These are phyloP conservation scores for Deilephila elpenor DNA, from an alignment of 2,888 invertebrate genomes.

Conservation along the genomic window DNA sequence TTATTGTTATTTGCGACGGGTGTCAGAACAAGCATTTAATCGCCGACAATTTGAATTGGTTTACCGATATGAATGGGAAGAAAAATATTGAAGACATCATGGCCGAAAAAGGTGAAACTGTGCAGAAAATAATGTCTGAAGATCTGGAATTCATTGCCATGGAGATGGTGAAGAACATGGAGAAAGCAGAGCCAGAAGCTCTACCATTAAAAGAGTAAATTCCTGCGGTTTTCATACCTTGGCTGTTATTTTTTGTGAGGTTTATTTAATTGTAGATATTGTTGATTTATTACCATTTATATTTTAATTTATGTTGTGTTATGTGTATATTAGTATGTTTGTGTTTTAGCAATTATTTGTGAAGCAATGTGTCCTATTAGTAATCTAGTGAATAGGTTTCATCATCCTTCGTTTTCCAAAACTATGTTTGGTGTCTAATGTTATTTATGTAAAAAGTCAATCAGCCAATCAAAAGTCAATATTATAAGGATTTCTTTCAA, in stretches of 20 bases:
- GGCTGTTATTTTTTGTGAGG: background rate
- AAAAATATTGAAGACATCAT: slow-evolving; percentile 96
- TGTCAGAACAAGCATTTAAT: slow-evolving; percentile 96
- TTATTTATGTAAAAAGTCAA: too few species aligned
- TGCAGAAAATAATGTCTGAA: slow-evolving; percentile 83
- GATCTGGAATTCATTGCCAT: slow-evolving; percentile 80
- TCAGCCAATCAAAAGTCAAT: too few species aligned
- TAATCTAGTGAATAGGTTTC: background rate
- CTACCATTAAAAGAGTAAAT: slow-evolving; percentile 8
- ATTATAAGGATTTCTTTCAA: too few species aligned
- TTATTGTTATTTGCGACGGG: slow-evolving; percentile 94
- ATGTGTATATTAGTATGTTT: background rate
- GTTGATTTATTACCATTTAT: background rate
- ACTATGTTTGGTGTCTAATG: too few species aligned
- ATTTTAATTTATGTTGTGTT: background rate
- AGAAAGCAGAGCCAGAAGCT: slow-evolving; percentile 46
- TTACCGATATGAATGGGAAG: slow-evolving; percentile 89
- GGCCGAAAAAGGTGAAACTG: slow-evolving; percentile 93
- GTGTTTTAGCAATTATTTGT: background rate
- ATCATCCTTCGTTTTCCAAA: background rate
- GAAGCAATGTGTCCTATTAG: background rate
- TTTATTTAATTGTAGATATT: slow-evolving; percentile 16
- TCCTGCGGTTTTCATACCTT: background rate
- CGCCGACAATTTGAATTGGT: slow-evolving; percentile 98
- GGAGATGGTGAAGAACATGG: slow-evolving; percentile 59